These are phyloP conservation scores for Disparrhopalites patrizii DNA, from an alignment of 2,888 invertebrate genomes.

Conservation along the genomic window DNA sequence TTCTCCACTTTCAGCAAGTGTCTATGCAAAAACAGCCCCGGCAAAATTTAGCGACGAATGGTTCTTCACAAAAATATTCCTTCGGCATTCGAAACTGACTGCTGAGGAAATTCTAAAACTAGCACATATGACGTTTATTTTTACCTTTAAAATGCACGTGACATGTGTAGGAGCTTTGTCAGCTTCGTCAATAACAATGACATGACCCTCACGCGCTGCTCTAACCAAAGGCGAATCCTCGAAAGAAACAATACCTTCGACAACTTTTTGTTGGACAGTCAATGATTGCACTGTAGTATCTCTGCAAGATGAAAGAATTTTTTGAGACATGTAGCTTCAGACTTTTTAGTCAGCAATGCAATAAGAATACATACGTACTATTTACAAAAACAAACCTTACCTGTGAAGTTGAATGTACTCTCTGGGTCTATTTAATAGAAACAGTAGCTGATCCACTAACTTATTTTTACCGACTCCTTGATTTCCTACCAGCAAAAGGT, in stretches of 20 bases:
- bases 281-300: constrained; percentile 95
- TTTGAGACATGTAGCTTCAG: no score
- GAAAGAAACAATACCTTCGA: constrained; percentile 80
- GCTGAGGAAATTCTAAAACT: neutral
- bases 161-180: constrained; percentile 98
- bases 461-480: constrained; percentile 98
- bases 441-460: constrained; percentile 82
- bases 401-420: constrained; percentile 90
- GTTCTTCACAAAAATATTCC: neutral
- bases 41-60: neutral
- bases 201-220: constrained; percentile 82
- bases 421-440: constrained; percentile 80
- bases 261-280: constrained; percentile 85
- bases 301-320: no score
- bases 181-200: constrained; percentile 92
- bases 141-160: constrained; percentile 82
- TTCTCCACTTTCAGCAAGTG: constrained; percentile 89
- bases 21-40: constrained; percentile 57
- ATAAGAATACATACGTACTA: neutral
- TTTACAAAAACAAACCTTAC: constrained; percentile 40
- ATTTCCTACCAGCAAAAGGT: constrained; percentile 91
- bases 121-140: neutral
- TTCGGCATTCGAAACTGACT: neutral
- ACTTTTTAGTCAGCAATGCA: no score
- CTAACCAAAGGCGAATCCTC: constrained; percentile 93